Base-by-base conservation (phyloP, 2,797 vertebrate species). In the Parambassis ranga region DNA sequence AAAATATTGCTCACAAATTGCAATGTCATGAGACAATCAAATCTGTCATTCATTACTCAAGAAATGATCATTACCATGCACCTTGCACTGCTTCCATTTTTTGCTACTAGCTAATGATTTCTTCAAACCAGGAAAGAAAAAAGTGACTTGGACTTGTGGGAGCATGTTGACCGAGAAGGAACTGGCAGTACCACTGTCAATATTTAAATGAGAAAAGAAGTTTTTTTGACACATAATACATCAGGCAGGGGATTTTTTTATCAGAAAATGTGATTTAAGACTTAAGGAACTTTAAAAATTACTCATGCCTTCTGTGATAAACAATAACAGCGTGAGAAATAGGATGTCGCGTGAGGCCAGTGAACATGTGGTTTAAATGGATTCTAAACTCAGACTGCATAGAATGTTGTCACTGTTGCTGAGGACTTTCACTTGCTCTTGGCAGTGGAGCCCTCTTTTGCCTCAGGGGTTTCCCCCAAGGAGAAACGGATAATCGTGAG, bases 401-500 rank as follows among this genome's bases (percentile, higher is more conserved):
- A 30, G 10, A 46, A 28, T 13, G 8, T 18, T 5, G 13, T 46
- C 26, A 2, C 27, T 4, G 10, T 6, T 28, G 28, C 28, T n/a
- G n/a, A 6, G 28, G 10, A 4, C 7, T 43, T 1, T 4, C 26
- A 4, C 28, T 53, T 38, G n/a, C n/a, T 38, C 35, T 55, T 36
- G 46, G 43, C 66, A 57, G 26, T 3, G 22, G 56, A 10, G 22
- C 13, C 16, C 10, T 51, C 28, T 15, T n/a, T 10, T 44, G 24
- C 50, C 23, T 30, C 18, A 0, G 33, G 57, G 59, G 52, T 52
- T 67, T 71, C 30, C 43, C 69, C 71, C 6, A 2, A 19, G 70
- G 77, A 36, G 14, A 74, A 82, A 83, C 83, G 70, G 75, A 71
- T 67, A n/a, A 79, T 2, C 0, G 19, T 56, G 33, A 16, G 22